phyloP scores from a whole-genome alignment of 2,888 invertebrate species.

The Plebejus anna region DNA sequence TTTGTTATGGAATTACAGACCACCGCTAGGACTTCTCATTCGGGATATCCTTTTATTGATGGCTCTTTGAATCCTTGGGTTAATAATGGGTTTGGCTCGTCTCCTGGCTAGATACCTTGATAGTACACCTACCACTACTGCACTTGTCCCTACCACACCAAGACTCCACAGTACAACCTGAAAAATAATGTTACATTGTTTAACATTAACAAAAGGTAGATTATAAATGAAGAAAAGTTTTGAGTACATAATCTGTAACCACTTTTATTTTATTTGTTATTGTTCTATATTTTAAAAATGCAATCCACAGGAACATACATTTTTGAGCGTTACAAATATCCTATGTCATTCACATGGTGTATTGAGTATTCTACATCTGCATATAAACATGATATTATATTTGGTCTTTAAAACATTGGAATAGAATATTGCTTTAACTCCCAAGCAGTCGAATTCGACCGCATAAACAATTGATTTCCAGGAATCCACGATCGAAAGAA shows the following conservation, averaged over 20 bases:
- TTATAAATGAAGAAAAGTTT: neutral
- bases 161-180: conserved; percentile 87
- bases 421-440: too few relatives aligned
- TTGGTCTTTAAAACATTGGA: too few relatives aligned
- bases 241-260: neutral
- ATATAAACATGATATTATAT: too few relatives aligned
- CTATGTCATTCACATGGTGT: too few relatives aligned
- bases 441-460: too few relatives aligned
- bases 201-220: conserved; percentile 23
- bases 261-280: neutral
- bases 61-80: conserved; percentile 78
- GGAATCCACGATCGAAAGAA: too few relatives aligned
- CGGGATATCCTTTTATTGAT: conserved; percentile 81
- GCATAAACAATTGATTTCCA: too few relatives aligned
- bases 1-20: conserved; percentile 41
- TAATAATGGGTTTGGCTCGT: conserved; percentile 82
- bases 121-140: conserved; percentile 89
- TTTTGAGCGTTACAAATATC: too few relatives aligned
- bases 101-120: conserved; percentile 89
- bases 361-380: too few relatives aligned
- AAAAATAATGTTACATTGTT: conserved; percentile 31
- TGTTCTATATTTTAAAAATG: neutral
- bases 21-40: conserved; percentile 85
- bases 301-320: too few relatives aligned
- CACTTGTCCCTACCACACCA: conserved; percentile 84